Conservation (phyloP, 1,140 invertebrate species). For the Portunus trituberculatus region DNA sequence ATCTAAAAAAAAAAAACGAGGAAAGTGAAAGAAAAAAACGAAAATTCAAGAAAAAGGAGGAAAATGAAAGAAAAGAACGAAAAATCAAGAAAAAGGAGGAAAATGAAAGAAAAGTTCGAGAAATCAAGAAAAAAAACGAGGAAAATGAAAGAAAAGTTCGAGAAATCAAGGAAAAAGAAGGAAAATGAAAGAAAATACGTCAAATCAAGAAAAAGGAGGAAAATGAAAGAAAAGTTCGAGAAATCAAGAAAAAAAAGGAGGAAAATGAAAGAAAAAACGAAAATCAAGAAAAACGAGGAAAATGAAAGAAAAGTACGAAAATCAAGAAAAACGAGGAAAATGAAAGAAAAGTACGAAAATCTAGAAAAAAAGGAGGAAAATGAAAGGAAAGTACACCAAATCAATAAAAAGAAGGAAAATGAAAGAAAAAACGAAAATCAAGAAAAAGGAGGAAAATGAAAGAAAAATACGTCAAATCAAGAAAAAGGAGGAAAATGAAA, state of each 20-base stretch:
- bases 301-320: neutral
- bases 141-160: neutral
- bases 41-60: neutral
- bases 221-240: neutral
- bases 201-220: too few relatives aligned
- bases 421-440: neutral
- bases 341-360: neutral
- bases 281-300: neutral
- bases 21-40: neutral
- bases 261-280: too few relatives aligned
- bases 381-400: too few relatives aligned
- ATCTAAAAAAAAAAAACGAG: neutral
- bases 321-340: neutral
- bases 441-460: neutral
- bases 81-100: neutral
- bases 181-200: neutral
- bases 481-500: neutral
- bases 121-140: neutral
- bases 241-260: too few relatives aligned
- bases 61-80: neutral
- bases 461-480: neutral
- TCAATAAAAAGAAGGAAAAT: neutral
- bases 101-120: neutral
- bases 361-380: neutral
- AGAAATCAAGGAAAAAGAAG: neutral